phyloP scores from a whole-genome alignment of 1,140 invertebrate genomes.

The Bombus terrestris region DNA sequence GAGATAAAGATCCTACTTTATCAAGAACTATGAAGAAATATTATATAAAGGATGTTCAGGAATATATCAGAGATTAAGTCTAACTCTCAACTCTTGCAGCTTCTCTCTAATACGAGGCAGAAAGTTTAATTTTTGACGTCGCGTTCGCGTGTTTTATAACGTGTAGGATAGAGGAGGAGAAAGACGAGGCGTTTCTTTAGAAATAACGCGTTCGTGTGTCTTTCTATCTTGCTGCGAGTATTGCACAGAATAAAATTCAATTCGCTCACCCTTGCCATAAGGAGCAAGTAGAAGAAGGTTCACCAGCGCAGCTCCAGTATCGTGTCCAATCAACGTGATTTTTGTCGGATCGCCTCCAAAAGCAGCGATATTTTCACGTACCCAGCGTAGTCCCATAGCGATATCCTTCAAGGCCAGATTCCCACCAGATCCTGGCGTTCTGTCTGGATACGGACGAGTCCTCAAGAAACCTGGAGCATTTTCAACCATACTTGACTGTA shows the following conservation, averaged over 20 bases:
- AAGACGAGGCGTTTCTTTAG: not conserved
- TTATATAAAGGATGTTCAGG: too few relatives aligned
- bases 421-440: slow-evolving; percentile 82
- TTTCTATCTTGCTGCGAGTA: not conserved
- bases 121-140: too few relatives aligned
- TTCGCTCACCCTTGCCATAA: slow-evolving; percentile 86
- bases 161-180: not conserved
- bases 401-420: slow-evolving; percentile 90
- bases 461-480: slow-evolving; percentile 87
- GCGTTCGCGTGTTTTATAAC: not conserved
- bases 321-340: slow-evolving; percentile 94
- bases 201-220: not conserved
- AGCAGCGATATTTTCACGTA: slow-evolving; percentile 89
- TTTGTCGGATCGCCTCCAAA: slow-evolving; percentile 92
- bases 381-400: slow-evolving; percentile 89
- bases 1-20: too few relatives aligned
- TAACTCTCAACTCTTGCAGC: too few relatives aligned
- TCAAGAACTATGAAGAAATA: too few relatives aligned
- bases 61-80: too few relatives aligned
- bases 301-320: slow-evolving; percentile 92
- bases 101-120: too few relatives aligned
- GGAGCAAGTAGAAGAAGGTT: slow-evolving; percentile 92
- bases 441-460: slow-evolving; percentile 83
- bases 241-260: not conserved
- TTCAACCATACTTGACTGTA: slow-evolving; percentile 38